Conservation (phyloP, 2,888 invertebrate genomes). For the Ormia ochracea region DNA sequence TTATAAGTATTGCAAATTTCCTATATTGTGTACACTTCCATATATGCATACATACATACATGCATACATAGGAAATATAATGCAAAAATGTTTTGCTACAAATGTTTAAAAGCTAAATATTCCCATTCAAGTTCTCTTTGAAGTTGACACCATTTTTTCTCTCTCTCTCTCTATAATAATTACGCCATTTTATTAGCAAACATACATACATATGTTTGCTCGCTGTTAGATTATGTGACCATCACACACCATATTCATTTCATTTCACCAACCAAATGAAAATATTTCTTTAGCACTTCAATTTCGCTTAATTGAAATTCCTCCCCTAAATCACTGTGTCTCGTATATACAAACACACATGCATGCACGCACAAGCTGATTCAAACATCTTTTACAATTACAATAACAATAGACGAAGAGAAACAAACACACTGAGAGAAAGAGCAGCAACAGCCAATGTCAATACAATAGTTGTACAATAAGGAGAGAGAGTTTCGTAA, state of each 20-base stretch:
- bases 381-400: neutral
- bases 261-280: neutral
- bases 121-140: too few species aligned
- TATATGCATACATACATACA: too few species aligned
- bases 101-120: too few species aligned
- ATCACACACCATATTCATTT: neutral
- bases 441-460: constrained; percentile 3
- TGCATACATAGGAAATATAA: too few species aligned
- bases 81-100: too few species aligned
- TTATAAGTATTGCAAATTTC: too few species aligned
- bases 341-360: neutral
- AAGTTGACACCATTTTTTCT: too few species aligned
- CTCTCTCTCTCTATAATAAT: too few species aligned
- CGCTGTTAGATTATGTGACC: too few species aligned
- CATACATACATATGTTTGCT: too few species aligned
- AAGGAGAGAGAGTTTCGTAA: neutral
- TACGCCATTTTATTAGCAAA: constrained; percentile 54
- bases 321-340: neutral
- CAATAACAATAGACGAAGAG: neutral
- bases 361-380: too few species aligned
- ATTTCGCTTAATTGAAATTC: constrained; percentile 2
- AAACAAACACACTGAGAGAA: neutral
- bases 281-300: neutral
- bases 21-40: too few species aligned
- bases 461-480: neutral